A percentile compares a stretch with the other conserved stretches of the same genome.
These are phyloP conservation scores for Dicrurus megarhynchus DNA, from an alignment of 2,113 vertebrate genomes.

Conservation along the genomic window DNA sequence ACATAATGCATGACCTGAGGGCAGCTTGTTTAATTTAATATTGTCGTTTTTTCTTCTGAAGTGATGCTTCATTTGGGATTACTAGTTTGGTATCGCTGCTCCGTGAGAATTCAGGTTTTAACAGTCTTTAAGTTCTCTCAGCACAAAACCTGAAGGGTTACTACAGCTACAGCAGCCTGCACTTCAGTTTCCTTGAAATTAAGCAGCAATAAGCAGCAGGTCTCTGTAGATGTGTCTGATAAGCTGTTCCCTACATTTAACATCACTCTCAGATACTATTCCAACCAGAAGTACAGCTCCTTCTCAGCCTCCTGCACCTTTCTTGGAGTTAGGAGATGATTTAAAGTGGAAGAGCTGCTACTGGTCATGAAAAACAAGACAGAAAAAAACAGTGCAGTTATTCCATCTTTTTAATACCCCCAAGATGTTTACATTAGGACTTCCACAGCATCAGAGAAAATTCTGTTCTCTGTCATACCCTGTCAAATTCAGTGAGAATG, in stretches of 20 bases:
- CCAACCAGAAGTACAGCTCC: background rate
- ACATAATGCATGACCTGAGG: background rate
- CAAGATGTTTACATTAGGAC: background rate
- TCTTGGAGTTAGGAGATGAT: background rate
- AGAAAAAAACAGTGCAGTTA: background rate
- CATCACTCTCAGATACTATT: background rate
- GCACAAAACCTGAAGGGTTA: background rate
- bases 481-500: background rate
- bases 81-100: background rate
- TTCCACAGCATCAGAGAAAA: background rate
- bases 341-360: background rate
- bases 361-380: background rate
- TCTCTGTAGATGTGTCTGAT: background rate
- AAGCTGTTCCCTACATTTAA: background rate
- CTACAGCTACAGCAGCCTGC: background rate
- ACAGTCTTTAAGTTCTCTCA: background rate
- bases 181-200: background rate
- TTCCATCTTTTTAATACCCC: background rate
- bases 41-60: background rate
- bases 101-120: background rate
- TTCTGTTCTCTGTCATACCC: background rate
- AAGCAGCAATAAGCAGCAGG: background rate
- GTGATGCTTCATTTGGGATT: background rate
- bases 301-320: background rate
- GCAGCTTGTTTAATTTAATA: background rate